A percentile compares a stretch with the other conserved stretches of the same genome.
Conservation (phyloP, 2,797 vertebrate species). For the Huso huso region DNA sequence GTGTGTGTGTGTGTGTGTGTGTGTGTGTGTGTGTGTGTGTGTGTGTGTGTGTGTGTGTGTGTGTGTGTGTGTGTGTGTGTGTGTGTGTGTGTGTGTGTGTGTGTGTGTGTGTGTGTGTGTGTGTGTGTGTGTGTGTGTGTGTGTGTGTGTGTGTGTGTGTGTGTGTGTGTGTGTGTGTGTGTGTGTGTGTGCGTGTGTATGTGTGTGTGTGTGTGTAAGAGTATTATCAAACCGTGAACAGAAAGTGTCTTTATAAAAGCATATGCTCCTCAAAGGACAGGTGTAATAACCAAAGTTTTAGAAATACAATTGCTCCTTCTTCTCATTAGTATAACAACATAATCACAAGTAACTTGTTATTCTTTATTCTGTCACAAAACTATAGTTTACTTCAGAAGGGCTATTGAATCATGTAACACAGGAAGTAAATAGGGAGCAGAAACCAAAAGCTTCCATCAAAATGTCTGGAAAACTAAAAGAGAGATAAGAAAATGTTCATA, state of each 20-base stretch:
- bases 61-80: neutral
- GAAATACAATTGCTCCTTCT: too few species aligned
- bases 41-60: neutral
- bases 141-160: neutral
- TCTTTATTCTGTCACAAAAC: neutral
- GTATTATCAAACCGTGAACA: neutral
- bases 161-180: neutral
- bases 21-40: neutral
- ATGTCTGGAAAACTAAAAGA: too few species aligned
- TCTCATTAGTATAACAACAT: too few species aligned
- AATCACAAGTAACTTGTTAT: too few species aligned
- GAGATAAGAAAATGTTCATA: too few species aligned
- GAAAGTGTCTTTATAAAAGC: neutral
- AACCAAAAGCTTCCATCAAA: too few species aligned
- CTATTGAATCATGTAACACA: too few species aligned
- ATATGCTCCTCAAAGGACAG: conserved; percentile 3
- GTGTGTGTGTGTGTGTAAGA: neutral
- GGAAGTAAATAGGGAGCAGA: too few species aligned
- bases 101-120: neutral
- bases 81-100: neutral
- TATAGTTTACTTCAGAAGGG: too few species aligned
- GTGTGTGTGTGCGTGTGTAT: neutral
- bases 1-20: neutral
- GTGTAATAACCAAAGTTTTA: neutral
- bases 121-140: neutral